phyloP scores from a whole-genome alignment of 2,113 vertebrate species.

The Macrotus californicus region DNA sequence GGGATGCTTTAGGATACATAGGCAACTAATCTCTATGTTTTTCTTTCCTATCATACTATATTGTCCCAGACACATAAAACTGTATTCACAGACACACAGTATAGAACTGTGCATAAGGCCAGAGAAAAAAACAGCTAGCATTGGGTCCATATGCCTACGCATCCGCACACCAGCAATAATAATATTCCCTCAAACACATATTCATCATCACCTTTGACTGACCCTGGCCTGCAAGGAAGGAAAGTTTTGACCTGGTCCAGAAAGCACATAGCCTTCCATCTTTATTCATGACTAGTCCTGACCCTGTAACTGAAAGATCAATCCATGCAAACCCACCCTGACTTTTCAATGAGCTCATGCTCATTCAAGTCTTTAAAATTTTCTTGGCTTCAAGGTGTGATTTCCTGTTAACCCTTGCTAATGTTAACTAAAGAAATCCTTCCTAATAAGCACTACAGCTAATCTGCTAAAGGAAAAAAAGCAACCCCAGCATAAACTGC shows the following conservation, averaged over 20 bases:
- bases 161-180: not conserved
- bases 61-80: not conserved
- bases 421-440: not conserved
- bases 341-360: not conserved
- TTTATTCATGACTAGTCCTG: not conserved
- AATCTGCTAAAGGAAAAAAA: conserved; percentile 10
- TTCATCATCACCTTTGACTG: not conserved
- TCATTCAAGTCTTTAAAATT: not conserved
- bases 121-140: not conserved
- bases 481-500: not conserved
- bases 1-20: not conserved
- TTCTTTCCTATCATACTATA: not conserved
- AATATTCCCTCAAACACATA: not conserved
- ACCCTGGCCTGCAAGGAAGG: not conserved
- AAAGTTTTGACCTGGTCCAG: not conserved
- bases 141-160: accelerated
- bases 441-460: not conserved
- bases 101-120: not conserved
- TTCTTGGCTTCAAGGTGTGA: not conserved
- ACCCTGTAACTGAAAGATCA: not conserved
- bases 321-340: not conserved
- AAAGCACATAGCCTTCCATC: not conserved
- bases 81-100: not conserved
- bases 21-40: not conserved
- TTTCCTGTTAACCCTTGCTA: not conserved